Evolutionary conservation across 2,888 invertebrate species (phyloP), one percentile per base, ranked within the genome.

Genomic region (Ophioninae sp.): DNA sequence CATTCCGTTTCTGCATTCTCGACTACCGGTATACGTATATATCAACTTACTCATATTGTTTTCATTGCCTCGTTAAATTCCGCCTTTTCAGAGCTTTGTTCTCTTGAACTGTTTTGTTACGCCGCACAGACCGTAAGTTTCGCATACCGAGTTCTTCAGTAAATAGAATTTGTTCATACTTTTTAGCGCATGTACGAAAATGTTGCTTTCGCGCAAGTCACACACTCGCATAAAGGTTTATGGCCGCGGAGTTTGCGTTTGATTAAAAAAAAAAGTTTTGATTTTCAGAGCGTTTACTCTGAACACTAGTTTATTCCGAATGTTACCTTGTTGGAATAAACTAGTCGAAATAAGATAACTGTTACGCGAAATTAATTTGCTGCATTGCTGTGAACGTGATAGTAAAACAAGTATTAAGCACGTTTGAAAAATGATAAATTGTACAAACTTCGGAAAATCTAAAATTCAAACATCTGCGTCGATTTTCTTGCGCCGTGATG

Each of bases 21-120:
- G 62, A 50, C 39, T 81, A 62, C 21, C 23, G 50, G 72, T 65
- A 57, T 50, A 59, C 23, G 23, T 20, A 50, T 61, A 59, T 21
- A 23, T n/a, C 50, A 62, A 75, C 62, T 70, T 67, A 61, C 67
- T 82, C 74, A 81, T 79, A 87, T 87, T 87, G 87, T 88, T 87
- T 86, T 85, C 87, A 87, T 89, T 88, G 88, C 88, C 86, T 85
- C 84, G 70, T 74, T 59, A 75, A 79, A 81, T 72, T 84, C 79
- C 88, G 13, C 61, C 41, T 64, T 64, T 69, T 62, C 30, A 64
- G 62, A 21, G 50, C 50, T 69, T 69, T 75, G 72, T 80, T 67
- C 62, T 75, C 44, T 64, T 50, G 37, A 50, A 64, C 6, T 17
- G 17, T 64, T 37, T 62, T 62, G 23, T 62, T 73, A 17, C 21